Evolutionary conservation across 2,888 invertebrate genomes (phyloP).

Genomic region (Tineola bisselliella): DNA sequence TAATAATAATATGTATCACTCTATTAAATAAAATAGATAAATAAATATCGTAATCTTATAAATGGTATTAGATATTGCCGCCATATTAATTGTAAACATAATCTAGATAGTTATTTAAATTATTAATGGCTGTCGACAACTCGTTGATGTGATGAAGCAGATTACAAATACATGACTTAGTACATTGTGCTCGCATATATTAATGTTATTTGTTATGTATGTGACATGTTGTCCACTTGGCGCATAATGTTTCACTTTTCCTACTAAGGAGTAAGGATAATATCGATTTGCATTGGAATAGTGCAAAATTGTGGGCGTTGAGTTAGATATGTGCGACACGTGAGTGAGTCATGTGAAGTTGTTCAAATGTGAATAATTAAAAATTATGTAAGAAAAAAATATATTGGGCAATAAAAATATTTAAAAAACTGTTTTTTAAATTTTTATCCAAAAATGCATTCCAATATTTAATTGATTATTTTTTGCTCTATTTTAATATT

Average conservation of each 20-base stretch:
- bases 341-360: background rate
- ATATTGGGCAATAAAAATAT: background rate
- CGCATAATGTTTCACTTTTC: background rate
- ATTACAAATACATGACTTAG: background rate
- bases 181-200: background rate
- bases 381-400: background rate
- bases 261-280: background rate
- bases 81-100: slow-evolving; percentile 8
- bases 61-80: background rate
- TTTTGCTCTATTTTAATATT: background rate
- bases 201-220: slow-evolving; percentile 7
- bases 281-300: background rate
- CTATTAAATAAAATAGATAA: background rate
- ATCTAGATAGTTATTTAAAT: slow-evolving; percentile 6
- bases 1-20: too few species aligned
- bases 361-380: background rate
- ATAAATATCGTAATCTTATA: background rate
- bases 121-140: slow-evolving; percentile 13
- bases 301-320: background rate
- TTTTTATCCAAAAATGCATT: too few species aligned
- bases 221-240: background rate
- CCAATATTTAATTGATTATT: background rate
- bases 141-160: slow-evolving; percentile 2
- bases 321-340: background rate
- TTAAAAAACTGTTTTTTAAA: too few species aligned